A percentile compares a stretch with the other conserved stretches of the same genome.
These are phyloP conservation scores for Merops nubicus DNA, from an alignment of 2,113 vertebrate species.

Conservation along the genomic window DNA sequence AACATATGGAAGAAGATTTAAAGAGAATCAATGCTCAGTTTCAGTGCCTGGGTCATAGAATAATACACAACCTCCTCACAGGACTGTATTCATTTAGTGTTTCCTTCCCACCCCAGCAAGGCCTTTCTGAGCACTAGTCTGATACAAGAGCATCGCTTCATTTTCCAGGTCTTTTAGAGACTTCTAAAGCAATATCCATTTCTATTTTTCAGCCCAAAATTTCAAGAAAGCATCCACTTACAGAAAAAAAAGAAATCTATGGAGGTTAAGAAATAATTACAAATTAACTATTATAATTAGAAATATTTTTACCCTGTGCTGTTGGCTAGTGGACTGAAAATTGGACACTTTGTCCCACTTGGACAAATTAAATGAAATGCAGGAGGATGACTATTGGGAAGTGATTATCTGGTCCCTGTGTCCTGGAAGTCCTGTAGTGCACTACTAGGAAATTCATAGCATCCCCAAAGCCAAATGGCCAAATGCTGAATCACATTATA, in stretches of 20 bases:
- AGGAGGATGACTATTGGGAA: not conserved
- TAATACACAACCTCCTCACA: not conserved
- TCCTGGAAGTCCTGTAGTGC: not conserved
- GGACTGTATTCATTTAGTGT: not conserved
- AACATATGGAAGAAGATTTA: not conserved
- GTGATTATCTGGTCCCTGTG: not conserved
- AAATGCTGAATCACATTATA: not conserved
- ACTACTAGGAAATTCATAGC: not conserved
- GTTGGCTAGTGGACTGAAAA: not conserved
- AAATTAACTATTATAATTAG: not conserved
- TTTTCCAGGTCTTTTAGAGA: not conserved
- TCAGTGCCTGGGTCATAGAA: not conserved
- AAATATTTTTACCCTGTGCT: not conserved
- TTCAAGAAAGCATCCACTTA: not conserved
- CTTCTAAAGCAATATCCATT: not conserved
- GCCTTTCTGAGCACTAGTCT: not conserved
- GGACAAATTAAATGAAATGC: not conserved
- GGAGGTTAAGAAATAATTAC: slow-evolving; percentile 6
- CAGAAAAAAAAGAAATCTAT: not conserved
- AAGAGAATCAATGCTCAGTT: not conserved
- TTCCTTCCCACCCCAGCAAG: not conserved
- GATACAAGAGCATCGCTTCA: not conserved
- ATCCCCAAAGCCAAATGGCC: not conserved
- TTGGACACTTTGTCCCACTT: not conserved
- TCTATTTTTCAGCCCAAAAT: not conserved